Evolutionary conservation across 2,888 invertebrate genomes (phyloP).

Genomic region (Gymnoscelis rufifasciata): DNA sequence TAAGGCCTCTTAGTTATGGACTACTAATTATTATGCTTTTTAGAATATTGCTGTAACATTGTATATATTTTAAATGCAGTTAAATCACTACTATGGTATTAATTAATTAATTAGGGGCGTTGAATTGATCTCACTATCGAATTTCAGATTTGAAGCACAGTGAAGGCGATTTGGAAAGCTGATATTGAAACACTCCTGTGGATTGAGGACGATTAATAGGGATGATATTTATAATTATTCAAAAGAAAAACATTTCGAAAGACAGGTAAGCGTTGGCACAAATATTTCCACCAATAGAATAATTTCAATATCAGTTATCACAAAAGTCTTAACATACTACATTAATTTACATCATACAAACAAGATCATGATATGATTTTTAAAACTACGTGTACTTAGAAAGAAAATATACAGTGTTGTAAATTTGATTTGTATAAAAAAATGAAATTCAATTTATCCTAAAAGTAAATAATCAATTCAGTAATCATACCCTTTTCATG

Average conservation of each 20-base stretch:
- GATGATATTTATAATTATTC: too few relatives aligned
- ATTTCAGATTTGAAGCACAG: slow-evolving; percentile 31
- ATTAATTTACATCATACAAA: slow-evolving; percentile 50
- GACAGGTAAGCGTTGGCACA: neutral
- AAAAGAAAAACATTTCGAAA: neutral
- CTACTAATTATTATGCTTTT: slow-evolving; percentile 41
- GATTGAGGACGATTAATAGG: neutral
- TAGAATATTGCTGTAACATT: slow-evolving; percentile 3
- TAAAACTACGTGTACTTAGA: slow-evolving; percentile 70
- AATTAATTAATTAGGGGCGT: slow-evolving; percentile 13
- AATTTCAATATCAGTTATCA: slow-evolving; percentile 33
- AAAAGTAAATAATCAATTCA: slow-evolving; percentile 64
- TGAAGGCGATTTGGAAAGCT: slow-evolving; percentile 37
- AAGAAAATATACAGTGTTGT: slow-evolving; percentile 67
- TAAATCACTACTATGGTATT: slow-evolving; percentile 34
- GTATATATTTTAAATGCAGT: slow-evolving; percentile 44
- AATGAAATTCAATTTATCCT: slow-evolving; percentile 65
- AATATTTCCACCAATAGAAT: slow-evolving; percentile 18
- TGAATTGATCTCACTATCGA: slow-evolving; percentile 16
- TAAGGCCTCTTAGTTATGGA: slow-evolving; percentile 3
- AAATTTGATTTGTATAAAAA: slow-evolving; percentile 73
- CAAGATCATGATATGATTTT: slow-evolving; percentile 69
- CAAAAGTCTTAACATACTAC: slow-evolving; percentile 47
- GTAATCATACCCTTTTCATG: slow-evolving; percentile 71
- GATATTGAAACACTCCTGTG: slow-evolving; percentile 23